Percentiles rank a stretch among this genome's conserved stretches.
phyloP scores from a whole-genome alignment of 2,113 vertebrate species.

The Chloropsis cyanopogon region DNA sequence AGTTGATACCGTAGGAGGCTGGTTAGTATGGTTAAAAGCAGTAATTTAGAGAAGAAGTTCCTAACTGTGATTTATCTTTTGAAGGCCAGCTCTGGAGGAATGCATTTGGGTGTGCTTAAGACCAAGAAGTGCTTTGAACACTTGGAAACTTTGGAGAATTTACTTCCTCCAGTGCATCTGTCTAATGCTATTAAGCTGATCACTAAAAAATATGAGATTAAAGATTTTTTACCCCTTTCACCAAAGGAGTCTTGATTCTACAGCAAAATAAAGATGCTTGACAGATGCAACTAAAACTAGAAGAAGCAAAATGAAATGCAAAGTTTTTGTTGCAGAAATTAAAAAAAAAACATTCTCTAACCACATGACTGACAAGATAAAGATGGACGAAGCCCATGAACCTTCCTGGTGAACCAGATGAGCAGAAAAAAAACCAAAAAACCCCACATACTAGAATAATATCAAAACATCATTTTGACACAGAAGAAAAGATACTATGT shows the following conservation, averaged over 20 bases:
- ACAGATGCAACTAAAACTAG: slow-evolving; percentile 19
- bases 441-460: neutral
- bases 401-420: slow-evolving; percentile 66
- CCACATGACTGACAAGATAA: slow-evolving; percentile 21
- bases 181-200: neutral
- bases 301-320: slow-evolving; percentile 26
- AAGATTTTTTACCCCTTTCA: neutral
- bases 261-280: slow-evolving; percentile 29
- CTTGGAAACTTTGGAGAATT: neutral
- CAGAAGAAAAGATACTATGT: neutral
- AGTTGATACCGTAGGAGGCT: neutral
- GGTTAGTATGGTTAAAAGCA: slow-evolving; percentile 20
- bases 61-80: neutral
- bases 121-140: neutral
- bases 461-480: slow-evolving; percentile 15
- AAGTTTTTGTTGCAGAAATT: slow-evolving; percentile 1
- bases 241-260: neutral
- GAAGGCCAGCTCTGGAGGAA: neutral
- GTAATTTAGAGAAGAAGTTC: neutral
- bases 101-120: neutral
- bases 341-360: neutral
- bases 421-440: slow-evolving; percentile 39
- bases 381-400: slow-evolving; percentile 60
- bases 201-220: neutral
- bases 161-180: neutral